Evolutionary conservation across 2,113 vertebrate species (phyloP), one percentile per base, ranked within the genome.

Genomic region (Spea bombifrons): DNA sequence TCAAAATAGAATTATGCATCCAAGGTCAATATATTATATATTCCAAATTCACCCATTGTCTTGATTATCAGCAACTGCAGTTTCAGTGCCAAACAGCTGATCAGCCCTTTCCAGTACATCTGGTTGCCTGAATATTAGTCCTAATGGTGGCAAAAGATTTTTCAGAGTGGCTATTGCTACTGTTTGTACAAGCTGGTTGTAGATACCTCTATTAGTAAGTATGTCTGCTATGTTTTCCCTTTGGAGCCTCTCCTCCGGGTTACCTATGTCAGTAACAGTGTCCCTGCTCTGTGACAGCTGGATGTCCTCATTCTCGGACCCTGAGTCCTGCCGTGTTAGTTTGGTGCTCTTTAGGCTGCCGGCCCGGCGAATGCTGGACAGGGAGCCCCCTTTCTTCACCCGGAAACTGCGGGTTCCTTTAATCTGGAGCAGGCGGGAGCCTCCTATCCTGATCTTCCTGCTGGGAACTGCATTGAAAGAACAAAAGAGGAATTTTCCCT

Each of bases 301-400:
- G 80, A 95, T 95, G 71, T 96, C 96, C 71, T 99, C 97, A 86
- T 97, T 98, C 92, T 99, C 97, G 50, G 97, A 99, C 92, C 96
- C 96, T 3, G 97, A 99, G 90, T 99, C 97, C 91, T 99, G 97
- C 84, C 97, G 93, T 84, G 96, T 95, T 89, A 98, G 87, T 91
- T 99, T 99, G 90, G 95, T 97, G 94, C 97, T 98, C 92, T 99
- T 99, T 88, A 99, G 94, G 91, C 97, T 99, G 83, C 97, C 96
- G 49, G 97, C 96, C 74, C 95, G 91, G 86, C 94, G 96, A 84
- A 99, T 96, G 83, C 96, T 99, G 48, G 97, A 98, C 89, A 99
- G 91, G 52, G 96, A 98, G 85, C 97, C 97, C 49, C 97, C 97
- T 86, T 98, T 99, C 91, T 99, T 99, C 82, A 99, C 92, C 66